Base-by-base conservation (phyloP, 2,797 vertebrate genomes). In the Anguilla megastoma region DNA sequence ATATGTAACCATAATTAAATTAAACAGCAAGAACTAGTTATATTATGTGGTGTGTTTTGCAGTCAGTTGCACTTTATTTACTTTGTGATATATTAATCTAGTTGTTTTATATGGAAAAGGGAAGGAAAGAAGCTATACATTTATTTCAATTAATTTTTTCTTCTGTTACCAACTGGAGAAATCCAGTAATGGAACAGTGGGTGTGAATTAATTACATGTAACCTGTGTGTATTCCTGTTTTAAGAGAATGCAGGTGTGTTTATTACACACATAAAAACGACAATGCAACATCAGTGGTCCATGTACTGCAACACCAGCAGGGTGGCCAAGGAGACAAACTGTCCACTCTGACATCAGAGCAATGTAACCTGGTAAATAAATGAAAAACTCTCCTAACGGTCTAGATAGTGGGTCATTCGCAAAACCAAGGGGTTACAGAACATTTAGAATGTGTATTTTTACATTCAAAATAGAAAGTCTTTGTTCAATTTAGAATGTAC, bases 191-290 rank as follows among this genome's bases (percentile, higher is more conserved):
- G 88, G 76, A 76, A 33, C 85, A 21, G 86, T 92, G 92, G 91
- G 92, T 92, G 93, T 92, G 92, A 92, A 94, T 95, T 95, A 91
- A 95, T 94, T 94, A 95, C 94, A 94, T 96, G 97, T 96, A 96
- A 45, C 41, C 50, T 52, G 50, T 52, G 94, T 95, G 95, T 94
- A 95, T 94, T 93, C 87, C 69, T 56, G 63, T 48, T 71, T 86
- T 50, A 45, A 24, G 45, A 8, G 45, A 86, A 86, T 66, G 30
- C 56, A 33, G 27, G 16, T 21, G 24, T 66, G 21, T 60, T 48
- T 27, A 45, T 1, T 5, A 2, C 3, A 24, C 88, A 89, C 87
- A 92, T 90, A 9, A 21, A 41, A 87, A 91, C 91, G 89, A 93
- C 93, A 90, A 91, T 87, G 84, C 7, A 91, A 89, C 88, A 90